These are phyloP conservation scores for Diplodus puntazzo DNA, from an alignment of 2,797 vertebrate species.

Conservation along the genomic window DNA sequence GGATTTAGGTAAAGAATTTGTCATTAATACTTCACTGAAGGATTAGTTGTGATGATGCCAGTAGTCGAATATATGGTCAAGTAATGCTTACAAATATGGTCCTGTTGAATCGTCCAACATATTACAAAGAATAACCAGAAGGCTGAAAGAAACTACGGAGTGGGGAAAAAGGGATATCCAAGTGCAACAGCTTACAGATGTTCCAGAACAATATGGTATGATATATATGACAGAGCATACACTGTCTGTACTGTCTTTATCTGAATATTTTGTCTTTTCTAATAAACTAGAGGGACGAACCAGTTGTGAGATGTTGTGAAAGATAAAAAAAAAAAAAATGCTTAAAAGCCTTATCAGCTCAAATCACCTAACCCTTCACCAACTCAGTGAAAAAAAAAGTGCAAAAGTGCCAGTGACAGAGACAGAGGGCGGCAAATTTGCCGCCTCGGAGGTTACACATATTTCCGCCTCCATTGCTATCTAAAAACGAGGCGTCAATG, in stretches of 20 bases:
- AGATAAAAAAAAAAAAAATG: too few species aligned
- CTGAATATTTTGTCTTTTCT: not conserved
- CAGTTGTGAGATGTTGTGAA: too few species aligned
- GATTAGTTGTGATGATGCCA: constrained; percentile 18
- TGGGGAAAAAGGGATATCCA: not conserved
- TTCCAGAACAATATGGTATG: not conserved
- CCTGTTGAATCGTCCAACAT: not conserved
- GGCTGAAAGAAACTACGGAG: not conserved
- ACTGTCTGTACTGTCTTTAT: not conserved
- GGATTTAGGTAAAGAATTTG: constrained; percentile 35
- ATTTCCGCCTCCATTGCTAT: too few species aligned
- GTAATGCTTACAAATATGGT: constrained; percentile 14
- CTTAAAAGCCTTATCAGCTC: too few species aligned
- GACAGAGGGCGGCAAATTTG: too few species aligned
- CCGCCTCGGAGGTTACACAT: too few species aligned
- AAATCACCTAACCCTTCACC: too few species aligned
- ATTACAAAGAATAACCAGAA: not conserved
- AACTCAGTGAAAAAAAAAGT: too few species aligned
- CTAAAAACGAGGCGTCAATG: too few species aligned
- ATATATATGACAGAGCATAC: not conserved
- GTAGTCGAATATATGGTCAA: not conserved
- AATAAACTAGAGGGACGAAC: not conserved
- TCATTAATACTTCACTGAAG: constrained; percentile 23
- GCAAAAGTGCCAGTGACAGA: too few species aligned
- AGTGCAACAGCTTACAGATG: not conserved